Evolutionary conservation across 1,140 invertebrate genomes (phyloP).

Genomic region (Euwallacea similis): DNA sequence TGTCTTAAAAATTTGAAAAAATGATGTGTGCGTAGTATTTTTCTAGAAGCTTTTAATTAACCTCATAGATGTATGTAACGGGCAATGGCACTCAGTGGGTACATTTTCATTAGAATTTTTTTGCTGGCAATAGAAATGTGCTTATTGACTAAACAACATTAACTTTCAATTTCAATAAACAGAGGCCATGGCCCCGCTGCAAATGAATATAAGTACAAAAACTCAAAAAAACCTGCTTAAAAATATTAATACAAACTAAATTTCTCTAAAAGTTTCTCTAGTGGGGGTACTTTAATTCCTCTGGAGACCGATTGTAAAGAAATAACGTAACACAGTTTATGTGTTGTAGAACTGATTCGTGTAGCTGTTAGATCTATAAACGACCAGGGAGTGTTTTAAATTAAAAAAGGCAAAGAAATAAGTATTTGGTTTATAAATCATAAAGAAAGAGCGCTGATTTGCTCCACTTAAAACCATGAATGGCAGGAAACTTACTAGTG

Average conservation of each 20-base stretch:
- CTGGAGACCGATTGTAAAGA: neutral
- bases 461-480: too few relatives aligned
- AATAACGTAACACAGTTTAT: conserved; percentile 22
- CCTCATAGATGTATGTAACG: conserved; percentile 13
- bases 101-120: conserved; percentile 8
- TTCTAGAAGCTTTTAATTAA: conserved; percentile 32
- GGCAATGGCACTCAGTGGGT: conserved; percentile 12
- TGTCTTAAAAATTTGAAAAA: conserved; percentile 26
- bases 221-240: too few relatives aligned
- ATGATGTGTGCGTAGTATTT: conserved; percentile 32
- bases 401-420: too few relatives aligned
- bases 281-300: too few relatives aligned
- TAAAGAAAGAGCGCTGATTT: too few relatives aligned
- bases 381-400: conserved; percentile 29
- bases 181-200: too few relatives aligned
- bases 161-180: too few relatives aligned
- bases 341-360: conserved; percentile 35
- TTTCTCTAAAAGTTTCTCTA: too few relatives aligned
- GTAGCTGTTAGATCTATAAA: conserved; percentile 25
- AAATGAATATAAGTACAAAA: too few relatives aligned
- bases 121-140: conserved; percentile 16
- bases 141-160: neutral
- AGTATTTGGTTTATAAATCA: too few relatives aligned
- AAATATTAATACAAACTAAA: too few relatives aligned
- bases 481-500: too few relatives aligned